A percentile compares a stretch with the other conserved stretches of the same genome.
These are phyloP conservation scores for Ochropacha duplaris DNA, from an alignment of 2,888 invertebrate genomes.

Conservation along the genomic window DNA sequence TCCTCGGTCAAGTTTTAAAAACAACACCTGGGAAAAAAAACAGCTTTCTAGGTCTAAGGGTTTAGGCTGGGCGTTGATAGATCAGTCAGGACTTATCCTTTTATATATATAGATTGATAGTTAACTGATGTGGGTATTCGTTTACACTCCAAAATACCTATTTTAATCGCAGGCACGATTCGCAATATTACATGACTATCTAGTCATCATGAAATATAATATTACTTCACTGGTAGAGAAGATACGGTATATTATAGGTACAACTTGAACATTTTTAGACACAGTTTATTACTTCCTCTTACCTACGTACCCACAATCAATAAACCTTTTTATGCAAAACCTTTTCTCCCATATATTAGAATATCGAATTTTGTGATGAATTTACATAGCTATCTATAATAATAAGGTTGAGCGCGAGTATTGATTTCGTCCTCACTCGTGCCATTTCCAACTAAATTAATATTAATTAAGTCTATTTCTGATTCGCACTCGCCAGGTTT, in stretches of 20 bases:
- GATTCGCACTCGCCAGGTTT: conserved; percentile 23
- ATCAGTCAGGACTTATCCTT: too few species aligned
- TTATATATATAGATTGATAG: too few species aligned
- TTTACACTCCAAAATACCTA: too few species aligned
- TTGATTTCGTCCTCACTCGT: conserved; percentile 37
- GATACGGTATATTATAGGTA: too few species aligned
- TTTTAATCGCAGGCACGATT: too few species aligned
- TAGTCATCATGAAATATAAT: too few species aligned
- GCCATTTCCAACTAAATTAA: conserved; percentile 39
- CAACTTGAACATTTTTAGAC: not conserved
- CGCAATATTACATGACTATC: not conserved
- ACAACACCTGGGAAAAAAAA: too few species aligned
- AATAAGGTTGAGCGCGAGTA: conserved; percentile 32
- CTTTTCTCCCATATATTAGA: conserved; percentile 7
- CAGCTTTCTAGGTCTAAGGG: too few species aligned
- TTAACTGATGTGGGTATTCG: too few species aligned
- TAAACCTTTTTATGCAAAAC: conserved; percentile 3
- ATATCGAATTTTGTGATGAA: conserved; percentile 9
- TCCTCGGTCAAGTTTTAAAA: too few species aligned
- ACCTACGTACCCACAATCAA: not conserved
- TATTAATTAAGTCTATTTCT: conserved; percentile 39
- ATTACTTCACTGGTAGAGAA: too few species aligned
- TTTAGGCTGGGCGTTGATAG: too few species aligned
- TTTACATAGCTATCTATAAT: conserved; percentile 14
- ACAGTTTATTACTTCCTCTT: not conserved